Evolutionary conservation across 2,888 invertebrate species (phyloP).

Genomic region (Aplocera efformata): DNA sequence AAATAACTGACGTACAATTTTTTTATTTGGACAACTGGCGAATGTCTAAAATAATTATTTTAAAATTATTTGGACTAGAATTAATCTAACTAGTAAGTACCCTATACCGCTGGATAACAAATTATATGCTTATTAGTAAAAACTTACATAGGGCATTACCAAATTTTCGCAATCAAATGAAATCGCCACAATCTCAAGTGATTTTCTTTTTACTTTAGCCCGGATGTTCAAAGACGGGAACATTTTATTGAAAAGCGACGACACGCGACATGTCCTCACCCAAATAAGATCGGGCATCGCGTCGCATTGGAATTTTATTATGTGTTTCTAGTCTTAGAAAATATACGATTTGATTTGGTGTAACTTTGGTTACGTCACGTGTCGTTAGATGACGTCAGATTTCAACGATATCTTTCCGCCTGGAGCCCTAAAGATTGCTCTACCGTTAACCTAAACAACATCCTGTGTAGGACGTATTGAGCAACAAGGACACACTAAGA

Average conservation of each 20-base stretch:
- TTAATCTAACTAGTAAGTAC: constrained; percentile 79
- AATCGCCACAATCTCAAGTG: too few relatives aligned
- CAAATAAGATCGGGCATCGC: too few relatives aligned
- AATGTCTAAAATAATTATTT: constrained; percentile 68
- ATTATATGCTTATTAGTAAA: constrained; percentile 26
- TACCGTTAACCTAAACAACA: constrained; percentile 68
- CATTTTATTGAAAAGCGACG: too few relatives aligned
- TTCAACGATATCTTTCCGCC: too few relatives aligned
- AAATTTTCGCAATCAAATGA: constrained; percentile 53
- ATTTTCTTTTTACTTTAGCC: too few relatives aligned
- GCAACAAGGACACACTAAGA: constrained; percentile 71
- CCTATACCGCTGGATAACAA: constrained; percentile 78
- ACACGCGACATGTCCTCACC: too few relatives aligned
- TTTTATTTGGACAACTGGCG: constrained; percentile 49
- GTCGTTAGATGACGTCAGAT: too few relatives aligned
- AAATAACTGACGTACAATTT: constrained; percentile 1
- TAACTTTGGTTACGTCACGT: too few relatives aligned
- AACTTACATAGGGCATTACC: constrained; percentile 56
- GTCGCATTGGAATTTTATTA: too few relatives aligned
- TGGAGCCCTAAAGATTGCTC: constrained; percentile 66
- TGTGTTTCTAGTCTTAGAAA: too few relatives aligned
- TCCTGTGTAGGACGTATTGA: constrained; percentile 68
- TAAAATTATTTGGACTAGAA: constrained; percentile 79
- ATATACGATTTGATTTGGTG: too few relatives aligned
- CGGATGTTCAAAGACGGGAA: too few relatives aligned